Percentiles rank a stretch among this genome's conserved stretches.
Evolutionary conservation across 1,140 invertebrate species (phyloP).

Genomic region (Drosophila parabipectinata): DNA sequence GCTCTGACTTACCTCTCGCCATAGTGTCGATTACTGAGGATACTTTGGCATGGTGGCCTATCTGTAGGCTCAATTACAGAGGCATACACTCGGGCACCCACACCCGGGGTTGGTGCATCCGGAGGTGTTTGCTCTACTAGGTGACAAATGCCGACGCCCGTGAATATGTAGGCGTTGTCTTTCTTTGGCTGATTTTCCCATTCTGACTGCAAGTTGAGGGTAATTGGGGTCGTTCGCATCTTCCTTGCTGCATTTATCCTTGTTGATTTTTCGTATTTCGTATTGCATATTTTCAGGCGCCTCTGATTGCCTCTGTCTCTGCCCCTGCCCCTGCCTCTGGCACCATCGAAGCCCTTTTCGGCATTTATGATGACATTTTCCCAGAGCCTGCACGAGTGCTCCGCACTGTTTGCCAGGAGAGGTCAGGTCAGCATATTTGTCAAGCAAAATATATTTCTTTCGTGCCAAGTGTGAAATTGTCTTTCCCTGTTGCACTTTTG

Average conservation of each 20-base stretch:
- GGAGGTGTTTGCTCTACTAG: constrained; percentile 70
- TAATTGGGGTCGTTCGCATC: constrained; percentile 76
- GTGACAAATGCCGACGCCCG: constrained; percentile 82
- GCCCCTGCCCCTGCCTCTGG: constrained; percentile 4
- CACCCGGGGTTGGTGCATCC: constrained; percentile 17
- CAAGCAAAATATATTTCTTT: constrained; percentile 70
- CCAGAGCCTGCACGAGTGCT: constrained; percentile 68
- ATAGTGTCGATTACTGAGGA: constrained; percentile 78
- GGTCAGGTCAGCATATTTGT: constrained; percentile 82
- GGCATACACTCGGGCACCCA: constrained; percentile 10
- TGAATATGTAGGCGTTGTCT: constrained; percentile 73
- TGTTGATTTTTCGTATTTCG: constrained; percentile 81
- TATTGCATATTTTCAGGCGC: constrained; percentile 75
- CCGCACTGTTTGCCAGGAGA: constrained; percentile 74
- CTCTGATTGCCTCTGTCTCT: constrained; percentile 51
- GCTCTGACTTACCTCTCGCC: constrained; percentile 68
- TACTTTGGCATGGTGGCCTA: constrained; percentile 59
- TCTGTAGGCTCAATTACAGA: constrained; percentile 74
- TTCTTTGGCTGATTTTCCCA: constrained; percentile 42
- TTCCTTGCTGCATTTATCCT: constrained; percentile 24
- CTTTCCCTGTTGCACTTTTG: constrained; percentile 76
- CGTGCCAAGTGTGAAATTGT: constrained; percentile 72
- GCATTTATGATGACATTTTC: constrained; percentile 77
- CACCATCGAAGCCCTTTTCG: constrained; percentile 30
- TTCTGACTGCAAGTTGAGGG: constrained; percentile 66